Evolutionary conservation across 1,140 invertebrate genomes (phyloP).

Genomic region (Lethrus apterus): DNA sequence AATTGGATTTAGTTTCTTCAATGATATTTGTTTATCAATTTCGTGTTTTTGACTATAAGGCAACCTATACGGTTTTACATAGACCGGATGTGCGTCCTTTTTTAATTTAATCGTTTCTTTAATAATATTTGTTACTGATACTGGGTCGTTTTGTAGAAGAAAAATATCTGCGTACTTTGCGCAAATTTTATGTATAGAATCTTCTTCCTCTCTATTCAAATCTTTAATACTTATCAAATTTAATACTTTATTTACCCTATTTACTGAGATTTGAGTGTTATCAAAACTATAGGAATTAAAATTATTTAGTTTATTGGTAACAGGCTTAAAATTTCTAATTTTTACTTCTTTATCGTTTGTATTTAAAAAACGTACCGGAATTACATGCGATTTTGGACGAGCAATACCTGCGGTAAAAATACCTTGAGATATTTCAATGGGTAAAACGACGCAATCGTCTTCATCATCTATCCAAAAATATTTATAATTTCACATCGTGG

Average conservation of each 20-base stretch:
- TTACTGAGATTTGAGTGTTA: conserved; percentile 14
- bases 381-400: no score
- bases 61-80: conserved; percentile 6
- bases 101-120: background rate
- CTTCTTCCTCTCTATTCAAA: conserved; percentile 24
- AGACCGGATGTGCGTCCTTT: background rate
- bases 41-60: conserved; percentile 3
- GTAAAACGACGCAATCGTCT: no score
- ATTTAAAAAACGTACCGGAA: conserved; percentile 19
- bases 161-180: conserved; percentile 32
- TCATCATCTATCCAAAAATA: no score
- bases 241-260: conserved; percentile 18
- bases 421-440: no score
- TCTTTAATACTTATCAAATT: conserved; percentile 19
- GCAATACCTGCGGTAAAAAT: no score
- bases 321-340: conserved; percentile 20
- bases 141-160: conserved; percentile 22
- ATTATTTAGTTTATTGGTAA: conserved; percentile 15
- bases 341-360: conserved; percentile 17
- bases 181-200: conserved; percentile 24
- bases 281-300: conserved; percentile 17
- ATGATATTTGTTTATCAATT: conserved; percentile 1
- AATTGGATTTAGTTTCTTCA: conserved; percentile 9
- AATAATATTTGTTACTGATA: background rate
- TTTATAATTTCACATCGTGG: no score